Percentiles rank a stretch among this genome's conserved stretches.
Conservation (phyloP, 35 echinoderm and acorn worm species). For the Eucidaris tribuloides region DNA sequence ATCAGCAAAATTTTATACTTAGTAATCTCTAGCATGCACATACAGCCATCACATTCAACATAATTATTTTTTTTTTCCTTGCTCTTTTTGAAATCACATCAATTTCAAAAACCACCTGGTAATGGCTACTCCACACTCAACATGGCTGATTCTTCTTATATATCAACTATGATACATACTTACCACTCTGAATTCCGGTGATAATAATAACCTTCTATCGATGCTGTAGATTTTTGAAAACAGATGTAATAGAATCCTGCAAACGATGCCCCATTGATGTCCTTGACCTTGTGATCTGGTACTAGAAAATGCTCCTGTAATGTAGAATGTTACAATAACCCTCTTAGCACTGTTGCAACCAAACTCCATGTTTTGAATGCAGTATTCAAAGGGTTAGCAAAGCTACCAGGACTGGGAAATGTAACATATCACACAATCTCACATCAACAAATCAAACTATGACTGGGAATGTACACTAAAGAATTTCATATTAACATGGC, state of each 20-base stretch:
- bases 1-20: background rate
- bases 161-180: background rate
- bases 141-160: background rate
- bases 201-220: slow-evolving; percentile 97
- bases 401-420: too few species aligned
- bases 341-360: too few species aligned
- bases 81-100: background rate
- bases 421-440: too few species aligned
- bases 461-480: too few species aligned
- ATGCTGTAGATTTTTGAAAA: slow-evolving; percentile 89
- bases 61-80: too few species aligned
- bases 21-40: background rate
- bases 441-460: too few species aligned
- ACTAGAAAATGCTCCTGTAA: slow-evolving; percentile 94
- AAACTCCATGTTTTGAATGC: too few species aligned
- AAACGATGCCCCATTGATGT: slow-evolving; percentile 96
- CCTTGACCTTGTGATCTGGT: slow-evolving; percentile 90
- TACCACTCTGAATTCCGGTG: slow-evolving; percentile 98
- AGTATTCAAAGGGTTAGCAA: too few species aligned
- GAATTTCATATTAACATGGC: too few species aligned
- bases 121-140: background rate
- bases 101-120: background rate
- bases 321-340: too few species aligned
- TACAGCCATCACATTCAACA: background rate
- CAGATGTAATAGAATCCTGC: slow-evolving; percentile 99